Conservation (phyloP, 1,140 invertebrate genomes). For the Limonius californicus region DNA sequence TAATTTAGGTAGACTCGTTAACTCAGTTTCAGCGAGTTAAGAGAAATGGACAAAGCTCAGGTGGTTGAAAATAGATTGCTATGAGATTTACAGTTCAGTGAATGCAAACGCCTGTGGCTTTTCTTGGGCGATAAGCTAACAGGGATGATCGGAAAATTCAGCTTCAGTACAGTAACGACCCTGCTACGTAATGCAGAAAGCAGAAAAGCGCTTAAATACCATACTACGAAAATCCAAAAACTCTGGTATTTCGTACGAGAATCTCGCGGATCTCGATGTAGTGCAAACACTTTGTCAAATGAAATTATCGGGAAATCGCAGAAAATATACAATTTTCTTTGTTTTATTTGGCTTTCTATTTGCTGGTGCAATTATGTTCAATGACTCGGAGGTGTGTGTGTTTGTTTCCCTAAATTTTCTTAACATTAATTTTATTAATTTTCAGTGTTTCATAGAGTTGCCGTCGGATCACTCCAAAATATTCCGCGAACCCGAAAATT, state of each 20-base stretch:
- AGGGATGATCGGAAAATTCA: slow-evolving; percentile 1
- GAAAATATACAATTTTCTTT: slow-evolving; percentile 2
- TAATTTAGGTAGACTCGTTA: no score
- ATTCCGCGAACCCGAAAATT: slow-evolving; percentile 71
- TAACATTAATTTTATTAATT: slow-evolving; percentile 20
- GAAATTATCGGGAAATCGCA: slow-evolving; percentile 19
- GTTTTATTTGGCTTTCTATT: not conserved
- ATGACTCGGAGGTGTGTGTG: not conserved
- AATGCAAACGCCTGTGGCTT: slow-evolving; percentile 16
- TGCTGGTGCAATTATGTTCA: not conserved
- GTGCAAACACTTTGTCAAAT: slow-evolving; percentile 19
- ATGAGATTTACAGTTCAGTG: slow-evolving; percentile 13
- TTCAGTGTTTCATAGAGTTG: slow-evolving; percentile 59
- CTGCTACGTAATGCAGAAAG: slow-evolving; percentile 29
- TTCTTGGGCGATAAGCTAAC: slow-evolving; percentile 3
- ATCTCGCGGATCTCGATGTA: slow-evolving; percentile 23
- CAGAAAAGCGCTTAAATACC: slow-evolving; percentile 29
- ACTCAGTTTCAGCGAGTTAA: no score
- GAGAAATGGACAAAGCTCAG: slow-evolving; percentile 8
- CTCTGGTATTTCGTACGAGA: slow-evolving; percentile 20
- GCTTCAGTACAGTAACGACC: not conserved
- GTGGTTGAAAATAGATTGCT: slow-evolving; percentile 18
- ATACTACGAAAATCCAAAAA: slow-evolving; percentile 29
- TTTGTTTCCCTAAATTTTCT: no score
- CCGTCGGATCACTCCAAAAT: slow-evolving; percentile 56